A percentile compares a stretch with the other conserved stretches of the same genome.
Conservation (phyloP, 92 coral and sea anemone species). For the Heteractis magnifica region DNA sequence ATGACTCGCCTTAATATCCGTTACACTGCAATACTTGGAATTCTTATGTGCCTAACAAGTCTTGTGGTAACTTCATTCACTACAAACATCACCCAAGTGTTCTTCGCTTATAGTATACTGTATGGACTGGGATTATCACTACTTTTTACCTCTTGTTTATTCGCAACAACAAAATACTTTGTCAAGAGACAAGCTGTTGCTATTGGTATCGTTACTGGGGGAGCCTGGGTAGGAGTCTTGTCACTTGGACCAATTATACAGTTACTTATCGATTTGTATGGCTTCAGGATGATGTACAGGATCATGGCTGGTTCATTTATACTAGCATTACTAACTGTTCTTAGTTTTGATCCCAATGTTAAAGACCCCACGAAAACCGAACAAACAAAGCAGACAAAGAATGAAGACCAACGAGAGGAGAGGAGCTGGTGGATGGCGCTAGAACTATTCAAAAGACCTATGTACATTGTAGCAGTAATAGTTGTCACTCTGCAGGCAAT, state of each 20-base stretch:
- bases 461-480: no score
- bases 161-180: background rate
- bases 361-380: background rate
- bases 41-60: background rate
- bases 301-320: slow-evolving; percentile 31
- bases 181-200: no score
- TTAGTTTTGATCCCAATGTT: no score
- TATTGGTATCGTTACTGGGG: background rate
- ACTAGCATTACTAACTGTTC: background rate
- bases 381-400: background rate
- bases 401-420: background rate
- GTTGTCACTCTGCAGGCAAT: no score
- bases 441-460: no score
- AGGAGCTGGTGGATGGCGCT: no score
- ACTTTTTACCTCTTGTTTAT: background rate
- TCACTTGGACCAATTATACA: slow-evolving; percentile 1
- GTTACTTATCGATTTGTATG: slow-evolving; percentile 41
- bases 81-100: no score
- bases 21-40: no score
- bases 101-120: no score
- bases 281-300: background rate
- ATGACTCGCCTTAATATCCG: no score
- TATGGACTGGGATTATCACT: no score
- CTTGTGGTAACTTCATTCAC: slow-evolving; percentile 9
- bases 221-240: slow-evolving; percentile 2